A percentile compares a stretch with the other conserved stretches of the same genome.
These are phyloP conservation scores for Phrynosoma platyrhinos DNA, from an alignment of 2,113 vertebrate genomes.

Conservation along the genomic window DNA sequence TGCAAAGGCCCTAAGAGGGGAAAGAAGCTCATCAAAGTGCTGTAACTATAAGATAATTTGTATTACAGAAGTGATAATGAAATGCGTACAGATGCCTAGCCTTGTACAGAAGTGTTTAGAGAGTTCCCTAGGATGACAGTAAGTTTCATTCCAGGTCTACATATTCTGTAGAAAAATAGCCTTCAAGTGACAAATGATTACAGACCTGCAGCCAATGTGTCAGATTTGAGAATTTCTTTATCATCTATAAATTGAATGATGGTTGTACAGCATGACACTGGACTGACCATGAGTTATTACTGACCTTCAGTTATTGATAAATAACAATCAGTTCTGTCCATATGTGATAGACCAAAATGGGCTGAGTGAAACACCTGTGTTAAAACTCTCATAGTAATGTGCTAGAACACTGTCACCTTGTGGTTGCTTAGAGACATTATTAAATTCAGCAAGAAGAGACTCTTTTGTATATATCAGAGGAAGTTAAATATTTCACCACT, in stretches of 20 bases:
- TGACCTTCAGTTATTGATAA: conserved; percentile 35
- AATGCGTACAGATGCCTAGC: background rate
- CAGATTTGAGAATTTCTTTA: conserved; percentile 16
- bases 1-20: too few species aligned
- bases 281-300: conserved; percentile 22
- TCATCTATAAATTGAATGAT: conserved; percentile 35
- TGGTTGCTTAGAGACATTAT: conserved; percentile 61
- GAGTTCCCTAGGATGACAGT: background rate
- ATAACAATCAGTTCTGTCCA: background rate
- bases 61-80: background rate
- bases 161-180: background rate
- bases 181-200: conserved; percentile 6
- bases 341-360: background rate
- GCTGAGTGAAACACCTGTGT: background rate
- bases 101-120: background rate
- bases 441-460: conserved; percentile 42
- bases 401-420: conserved; percentile 67
- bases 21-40: background rate
- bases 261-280: background rate
- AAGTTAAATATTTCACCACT: conserved; percentile 7
- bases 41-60: background rate
- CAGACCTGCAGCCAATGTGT: background rate
- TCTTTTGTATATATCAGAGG: background rate
- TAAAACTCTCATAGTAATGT: conserved; percentile 63
- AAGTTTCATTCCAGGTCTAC: background rate